A percentile compares a stretch with the other conserved stretches of the same genome.
Conservation (phyloP, 2,888 invertebrate genomes). For the Acanthosepion pharaonis region DNA sequence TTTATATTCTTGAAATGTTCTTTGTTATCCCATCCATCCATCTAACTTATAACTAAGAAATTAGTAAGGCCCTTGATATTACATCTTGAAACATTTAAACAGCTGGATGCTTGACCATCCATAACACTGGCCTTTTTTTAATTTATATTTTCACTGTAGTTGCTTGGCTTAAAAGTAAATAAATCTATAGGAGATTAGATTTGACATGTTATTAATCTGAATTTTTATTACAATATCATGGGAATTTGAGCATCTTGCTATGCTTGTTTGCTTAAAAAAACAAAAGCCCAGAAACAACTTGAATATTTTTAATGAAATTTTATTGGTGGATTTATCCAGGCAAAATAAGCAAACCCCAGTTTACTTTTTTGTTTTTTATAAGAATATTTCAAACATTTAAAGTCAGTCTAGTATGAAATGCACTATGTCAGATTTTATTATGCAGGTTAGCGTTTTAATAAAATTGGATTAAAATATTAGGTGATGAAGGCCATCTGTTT, state of each 20-base stretch:
- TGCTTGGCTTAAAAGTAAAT: neutral
- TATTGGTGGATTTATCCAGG: neutral
- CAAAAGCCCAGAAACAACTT: neutral
- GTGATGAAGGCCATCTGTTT: too few relatives aligned
- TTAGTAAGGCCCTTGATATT: too few relatives aligned
- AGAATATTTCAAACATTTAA: neutral
- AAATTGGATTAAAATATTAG: too few relatives aligned
- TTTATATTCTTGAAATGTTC: too few relatives aligned
- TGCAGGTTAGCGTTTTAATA: too few relatives aligned
- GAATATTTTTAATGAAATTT: neutral
- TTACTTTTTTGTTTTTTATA: neutral
- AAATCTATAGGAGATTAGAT: neutral
- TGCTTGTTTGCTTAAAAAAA: neutral
- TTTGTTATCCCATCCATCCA: too few relatives aligned
- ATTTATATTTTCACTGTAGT: neutral
- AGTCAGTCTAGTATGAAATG: neutral
- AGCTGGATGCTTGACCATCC: neutral
- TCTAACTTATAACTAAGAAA: too few relatives aligned
- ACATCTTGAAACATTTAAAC: neutral
- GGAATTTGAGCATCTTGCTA: neutral
- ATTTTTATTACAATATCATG: neutral
- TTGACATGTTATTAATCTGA: neutral
- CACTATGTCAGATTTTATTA: too few relatives aligned
- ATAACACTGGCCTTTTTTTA: neutral
- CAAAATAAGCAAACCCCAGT: too few relatives aligned